A percentile compares a stretch with the other conserved stretches of the same genome.
Evolutionary conservation across 1,140 invertebrate species (phyloP).

Genomic region (Leptinotarsa lineolata): DNA sequence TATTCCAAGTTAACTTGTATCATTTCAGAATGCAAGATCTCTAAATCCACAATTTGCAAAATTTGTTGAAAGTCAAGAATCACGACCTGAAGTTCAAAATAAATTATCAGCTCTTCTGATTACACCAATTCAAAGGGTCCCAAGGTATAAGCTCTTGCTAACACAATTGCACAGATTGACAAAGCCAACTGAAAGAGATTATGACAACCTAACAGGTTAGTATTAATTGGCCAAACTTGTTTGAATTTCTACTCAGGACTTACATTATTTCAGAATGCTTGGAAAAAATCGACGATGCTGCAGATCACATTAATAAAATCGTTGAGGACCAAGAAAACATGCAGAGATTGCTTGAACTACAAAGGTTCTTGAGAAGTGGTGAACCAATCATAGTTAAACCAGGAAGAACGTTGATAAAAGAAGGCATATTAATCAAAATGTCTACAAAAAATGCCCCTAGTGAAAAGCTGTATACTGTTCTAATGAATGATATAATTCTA

Average conservation of each 20-base stretch:
- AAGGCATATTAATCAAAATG: slow-evolving; percentile 72
- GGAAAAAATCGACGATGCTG: slow-evolving; percentile 68
- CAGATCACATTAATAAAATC: slow-evolving; percentile 71
- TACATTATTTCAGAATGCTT: slow-evolving; percentile 62
- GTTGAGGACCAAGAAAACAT: slow-evolving; percentile 75
- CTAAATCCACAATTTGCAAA: slow-evolving; percentile 62
- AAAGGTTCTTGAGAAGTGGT: slow-evolving; percentile 64
- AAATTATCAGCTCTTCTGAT: slow-evolving; percentile 75
- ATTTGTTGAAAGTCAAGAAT: slow-evolving; percentile 69
- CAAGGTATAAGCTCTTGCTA: slow-evolving; percentile 73
- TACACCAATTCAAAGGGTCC: slow-evolving; percentile 76
- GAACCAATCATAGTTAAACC: slow-evolving; percentile 70
- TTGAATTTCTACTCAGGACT: background rate
- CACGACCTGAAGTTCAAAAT: slow-evolving; percentile 69
- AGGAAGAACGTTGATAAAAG: slow-evolving; percentile 70
- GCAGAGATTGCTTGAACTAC: slow-evolving; percentile 69
- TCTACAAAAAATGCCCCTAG: slow-evolving; percentile 56
- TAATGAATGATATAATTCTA: slow-evolving; percentile 65
- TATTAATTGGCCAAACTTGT: background rate
- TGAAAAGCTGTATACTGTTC: slow-evolving; percentile 59
- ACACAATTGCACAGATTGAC: slow-evolving; percentile 71
- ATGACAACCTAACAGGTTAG: slow-evolving; percentile 58
- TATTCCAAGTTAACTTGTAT: background rate
- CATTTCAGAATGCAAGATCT: slow-evolving; percentile 43
- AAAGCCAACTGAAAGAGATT: slow-evolving; percentile 63